Conservation (phyloP, 2,888 invertebrate genomes). For the Endomychus coccineus region DNA sequence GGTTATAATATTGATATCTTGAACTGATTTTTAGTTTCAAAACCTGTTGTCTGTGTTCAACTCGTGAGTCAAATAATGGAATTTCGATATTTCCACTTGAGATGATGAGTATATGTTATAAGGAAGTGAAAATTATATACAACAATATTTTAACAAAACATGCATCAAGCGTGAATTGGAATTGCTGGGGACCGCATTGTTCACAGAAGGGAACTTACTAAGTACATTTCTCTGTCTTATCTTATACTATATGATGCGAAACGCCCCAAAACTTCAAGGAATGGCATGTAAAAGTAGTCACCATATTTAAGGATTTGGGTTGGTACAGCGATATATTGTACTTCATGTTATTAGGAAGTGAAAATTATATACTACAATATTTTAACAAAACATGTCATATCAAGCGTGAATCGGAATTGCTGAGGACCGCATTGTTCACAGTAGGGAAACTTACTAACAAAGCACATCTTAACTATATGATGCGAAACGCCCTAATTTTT, state of each 20-base stretch:
- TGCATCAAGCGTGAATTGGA: slow-evolving; percentile 11
- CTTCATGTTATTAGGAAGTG: slow-evolving; percentile 15
- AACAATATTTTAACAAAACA: slow-evolving; percentile 5
- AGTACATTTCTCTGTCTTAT: slow-evolving; percentile 23
- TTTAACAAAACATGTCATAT: slow-evolving; percentile 7
- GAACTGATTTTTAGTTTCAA: too few relatives aligned
- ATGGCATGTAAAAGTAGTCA: too few relatives aligned
- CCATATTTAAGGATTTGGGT: too few relatives aligned
- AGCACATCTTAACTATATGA: slow-evolving; percentile 25
- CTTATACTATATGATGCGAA: slow-evolving; percentile 30
- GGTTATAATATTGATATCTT: too few relatives aligned
- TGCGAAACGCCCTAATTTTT: slow-evolving; percentile 27
- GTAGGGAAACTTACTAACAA: slow-evolving; percentile 22
- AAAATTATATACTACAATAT: slow-evolving; percentile 12
- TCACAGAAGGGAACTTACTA: slow-evolving; percentile 21
- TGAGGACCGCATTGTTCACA: too few relatives aligned
- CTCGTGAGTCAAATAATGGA: too few relatives aligned
- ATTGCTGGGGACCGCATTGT: slow-evolving; percentile 12
- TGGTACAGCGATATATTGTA: too few relatives aligned
- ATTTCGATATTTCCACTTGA: too few relatives aligned
- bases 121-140: slow-evolving; percentile 14
- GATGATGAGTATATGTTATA: too few relatives aligned
- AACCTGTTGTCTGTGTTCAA: too few relatives aligned
- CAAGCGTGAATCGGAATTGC: slow-evolving; percentile 10
- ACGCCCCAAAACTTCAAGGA: slow-evolving; percentile 25